phyloP scores from a whole-genome alignment of 2,888 invertebrate species.

The Thelaira solivaga region DNA sequence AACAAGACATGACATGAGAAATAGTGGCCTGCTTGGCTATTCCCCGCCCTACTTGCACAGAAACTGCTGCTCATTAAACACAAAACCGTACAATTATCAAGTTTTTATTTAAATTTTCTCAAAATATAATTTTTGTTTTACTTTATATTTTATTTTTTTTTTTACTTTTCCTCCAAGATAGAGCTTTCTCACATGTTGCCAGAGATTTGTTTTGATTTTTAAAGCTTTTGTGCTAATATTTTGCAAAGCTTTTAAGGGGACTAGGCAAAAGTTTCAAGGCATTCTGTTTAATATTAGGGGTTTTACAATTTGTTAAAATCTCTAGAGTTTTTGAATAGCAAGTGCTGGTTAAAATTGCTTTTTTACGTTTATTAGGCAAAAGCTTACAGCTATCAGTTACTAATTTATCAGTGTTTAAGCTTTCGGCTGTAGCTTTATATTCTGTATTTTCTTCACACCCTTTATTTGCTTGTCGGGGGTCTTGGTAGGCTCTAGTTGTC shows the following conservation, averaged over 20 bases:
- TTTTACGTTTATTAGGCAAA: neutral
- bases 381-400: too few relatives aligned
- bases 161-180: neutral
- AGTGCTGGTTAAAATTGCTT: neutral
- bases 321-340: conserved; percentile 5
- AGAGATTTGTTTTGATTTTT: neutral
- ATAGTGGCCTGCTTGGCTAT: too few relatives aligned
- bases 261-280: neutral
- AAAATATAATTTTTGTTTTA: too few relatives aligned
- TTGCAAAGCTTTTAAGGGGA: neutral
- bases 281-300: neutral
- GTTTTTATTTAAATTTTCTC: too few relatives aligned
- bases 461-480: too few relatives aligned
- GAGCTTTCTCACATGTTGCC: neutral
- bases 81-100: too few relatives aligned
- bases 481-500: too few relatives aligned
- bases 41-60: too few relatives aligned
- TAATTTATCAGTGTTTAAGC: too few relatives aligned
- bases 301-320: neutral
- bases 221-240: neutral
- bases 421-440: too few relatives aligned
- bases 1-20: too few relatives aligned
- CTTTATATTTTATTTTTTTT: neutral
- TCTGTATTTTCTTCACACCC: neutral
- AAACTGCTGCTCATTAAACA: too few relatives aligned